Conservation (phyloP, 2,888 invertebrate genomes). For the Pycnomerus fuliginosus region DNA sequence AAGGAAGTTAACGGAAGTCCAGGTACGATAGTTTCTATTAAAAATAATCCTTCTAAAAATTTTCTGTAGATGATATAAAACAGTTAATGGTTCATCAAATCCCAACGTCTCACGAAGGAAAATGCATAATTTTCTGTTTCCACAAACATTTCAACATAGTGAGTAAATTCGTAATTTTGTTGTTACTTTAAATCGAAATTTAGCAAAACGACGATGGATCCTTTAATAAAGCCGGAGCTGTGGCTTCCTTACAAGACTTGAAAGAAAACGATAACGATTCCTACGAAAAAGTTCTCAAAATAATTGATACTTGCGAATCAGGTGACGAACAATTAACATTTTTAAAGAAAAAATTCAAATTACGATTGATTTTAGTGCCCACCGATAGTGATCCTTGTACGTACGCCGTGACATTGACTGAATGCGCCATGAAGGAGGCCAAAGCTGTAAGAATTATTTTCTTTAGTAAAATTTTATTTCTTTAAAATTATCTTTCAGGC, state of each 20-base stretch:
- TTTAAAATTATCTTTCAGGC: background rate
- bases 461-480: background rate
- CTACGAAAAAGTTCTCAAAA: conserved; percentile 21
- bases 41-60: background rate
- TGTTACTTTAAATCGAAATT: background rate
- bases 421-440: conserved; percentile 11
- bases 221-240: conserved; percentile 16
- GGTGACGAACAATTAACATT: background rate
- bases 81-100: conserved; percentile 13
- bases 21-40: conserved; percentile 6
- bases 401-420: conserved; percentile 9
- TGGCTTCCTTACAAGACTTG: conserved; percentile 4
- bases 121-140: conserved; percentile 23
- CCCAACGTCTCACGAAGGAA: conserved; percentile 22
- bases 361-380: conserved; percentile 2
- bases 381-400: conserved; percentile 12
- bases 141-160: conserved; percentile 19
- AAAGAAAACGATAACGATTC: conserved; percentile 25
- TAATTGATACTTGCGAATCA: conserved; percentile 11
- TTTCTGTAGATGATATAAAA: conserved; percentile 12
- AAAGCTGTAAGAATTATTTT: conserved; percentile 9
- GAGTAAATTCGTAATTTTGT: conserved; percentile 3
- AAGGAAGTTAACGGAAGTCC: conserved; percentile 10
- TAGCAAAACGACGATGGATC: conserved; percentile 29
- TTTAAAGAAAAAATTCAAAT: background rate